These are phyloP conservation scores for Phytoseiulus persimilis DNA, from an alignment of 2,888 invertebrate genomes.

Conservation along the genomic window DNA sequence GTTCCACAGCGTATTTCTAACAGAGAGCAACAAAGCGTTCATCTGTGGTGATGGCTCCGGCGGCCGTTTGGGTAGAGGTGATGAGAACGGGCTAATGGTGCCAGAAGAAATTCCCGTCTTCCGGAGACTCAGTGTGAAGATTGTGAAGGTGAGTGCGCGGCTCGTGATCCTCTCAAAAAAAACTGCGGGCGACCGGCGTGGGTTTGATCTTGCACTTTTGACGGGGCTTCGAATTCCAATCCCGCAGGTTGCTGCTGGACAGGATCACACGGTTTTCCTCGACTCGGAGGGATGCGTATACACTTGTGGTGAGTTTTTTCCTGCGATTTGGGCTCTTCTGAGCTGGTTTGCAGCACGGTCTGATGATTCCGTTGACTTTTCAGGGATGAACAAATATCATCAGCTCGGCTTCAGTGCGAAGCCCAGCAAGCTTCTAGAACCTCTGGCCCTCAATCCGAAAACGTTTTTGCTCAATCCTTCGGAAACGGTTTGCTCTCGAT, in stretches of 20 bases:
- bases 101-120: constrained; percentile 49
- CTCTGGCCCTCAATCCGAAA: constrained; percentile 47
- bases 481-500: constrained; percentile 50
- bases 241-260: constrained; percentile 56
- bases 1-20: constrained; percentile 66
- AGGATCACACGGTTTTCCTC: constrained; percentile 63
- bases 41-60: constrained; percentile 73
- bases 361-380: constrained; percentile 35
- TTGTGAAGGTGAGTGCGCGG: background rate
- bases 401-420: constrained; percentile 59
- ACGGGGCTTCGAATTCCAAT: background rate
- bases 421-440: constrained; percentile 53
- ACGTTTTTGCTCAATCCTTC: constrained; percentile 51
- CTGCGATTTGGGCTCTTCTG: background rate
- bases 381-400: constrained; percentile 59
- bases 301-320: background rate
- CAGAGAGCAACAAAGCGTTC: constrained; percentile 58
- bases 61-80: constrained; percentile 64
- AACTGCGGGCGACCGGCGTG: no score
- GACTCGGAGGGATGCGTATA: constrained; percentile 50
- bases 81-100: constrained; percentile 56
- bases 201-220: no score
- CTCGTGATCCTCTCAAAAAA: no score
- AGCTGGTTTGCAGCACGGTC: background rate
- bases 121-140: background rate